Percentiles rank a stretch among this genome's conserved stretches.
phyloP scores from a whole-genome alignment of 23 tunicate species.

The Oikopleura vanhoeffeni region DNA sequence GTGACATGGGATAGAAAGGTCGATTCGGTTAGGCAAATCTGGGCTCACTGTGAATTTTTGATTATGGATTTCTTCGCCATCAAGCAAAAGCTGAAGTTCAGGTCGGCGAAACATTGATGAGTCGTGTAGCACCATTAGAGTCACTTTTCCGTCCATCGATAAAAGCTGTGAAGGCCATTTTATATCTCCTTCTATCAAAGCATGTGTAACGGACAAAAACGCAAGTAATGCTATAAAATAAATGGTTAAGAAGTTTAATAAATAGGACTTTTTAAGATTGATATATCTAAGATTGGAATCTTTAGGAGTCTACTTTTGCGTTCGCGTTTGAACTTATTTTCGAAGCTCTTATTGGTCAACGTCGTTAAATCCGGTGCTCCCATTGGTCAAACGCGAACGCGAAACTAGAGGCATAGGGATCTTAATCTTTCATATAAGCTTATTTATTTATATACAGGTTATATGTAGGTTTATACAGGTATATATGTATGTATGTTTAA shows the following conservation, averaged over 20 bases:
- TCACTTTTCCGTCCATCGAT: not conserved
- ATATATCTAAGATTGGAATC: too few relatives aligned
- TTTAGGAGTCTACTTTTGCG: too few relatives aligned
- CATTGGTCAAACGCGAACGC: too few relatives aligned
- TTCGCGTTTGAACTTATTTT: too few relatives aligned
- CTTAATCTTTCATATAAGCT: too few relatives aligned
- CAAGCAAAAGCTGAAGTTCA: not conserved
- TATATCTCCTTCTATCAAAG: not conserved
- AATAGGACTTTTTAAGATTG: not conserved
- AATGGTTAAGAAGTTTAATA: not conserved
- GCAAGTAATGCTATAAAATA: not conserved
- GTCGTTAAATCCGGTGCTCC: too few relatives aligned
- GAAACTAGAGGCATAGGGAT: too few relatives aligned
- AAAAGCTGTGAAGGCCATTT: not conserved
- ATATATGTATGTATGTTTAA: too few relatives aligned
- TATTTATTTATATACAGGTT: too few relatives aligned
- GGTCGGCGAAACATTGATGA: not conserved
- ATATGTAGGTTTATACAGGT: too few relatives aligned
- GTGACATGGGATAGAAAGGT: too few relatives aligned
- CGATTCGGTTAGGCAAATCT: not conserved
- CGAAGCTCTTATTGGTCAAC: too few relatives aligned
- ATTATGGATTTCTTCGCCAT: not conserved
- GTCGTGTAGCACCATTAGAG: not conserved
- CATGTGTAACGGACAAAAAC: not conserved
- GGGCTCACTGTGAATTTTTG: not conserved